Percentiles rank a stretch among this genome's conserved stretches.
Evolutionary conservation across 2,888 invertebrate genomes (phyloP).

Genomic region (Lithophane semibrunnea): DNA sequence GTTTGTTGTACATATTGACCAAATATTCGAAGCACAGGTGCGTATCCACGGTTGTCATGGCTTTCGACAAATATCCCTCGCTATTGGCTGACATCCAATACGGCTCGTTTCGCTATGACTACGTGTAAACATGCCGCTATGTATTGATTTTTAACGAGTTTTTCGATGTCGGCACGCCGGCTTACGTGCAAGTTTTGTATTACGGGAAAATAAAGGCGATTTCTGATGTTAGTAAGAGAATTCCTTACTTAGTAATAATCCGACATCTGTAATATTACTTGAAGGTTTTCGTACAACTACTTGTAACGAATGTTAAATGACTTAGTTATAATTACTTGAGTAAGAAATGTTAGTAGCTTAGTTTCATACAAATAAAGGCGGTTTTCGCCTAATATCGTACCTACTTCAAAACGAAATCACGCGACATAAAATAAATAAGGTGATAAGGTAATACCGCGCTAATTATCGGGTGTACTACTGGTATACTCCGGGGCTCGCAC

Average conservation of each 20-base stretch:
- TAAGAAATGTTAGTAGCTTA: slow-evolving; percentile 2
- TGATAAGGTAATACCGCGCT: slow-evolving; percentile 45
- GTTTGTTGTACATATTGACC: slow-evolving; percentile 70
- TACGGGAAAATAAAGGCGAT: slow-evolving; percentile 50
- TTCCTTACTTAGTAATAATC: slow-evolving; percentile 50
- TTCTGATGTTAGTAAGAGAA: slow-evolving; percentile 42
- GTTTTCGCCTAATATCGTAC: background rate
- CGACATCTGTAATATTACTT: slow-evolving; percentile 25
- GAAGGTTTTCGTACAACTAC: slow-evolving; percentile 6
- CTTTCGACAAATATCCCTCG: slow-evolving; percentile 75
- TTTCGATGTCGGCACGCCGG: slow-evolving; percentile 57
- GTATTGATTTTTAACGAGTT: slow-evolving; percentile 82
- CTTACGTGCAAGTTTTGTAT: slow-evolving; percentile 59
- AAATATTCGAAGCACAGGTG: slow-evolving; percentile 78
- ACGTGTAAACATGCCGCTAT: slow-evolving; percentile 78
- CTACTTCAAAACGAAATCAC: slow-evolving; percentile 26
- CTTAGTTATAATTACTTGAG: slow-evolving; percentile 1
- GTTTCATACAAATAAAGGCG: background rate
- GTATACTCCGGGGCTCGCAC: slow-evolving; percentile 26
- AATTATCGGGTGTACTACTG: slow-evolving; percentile 52
- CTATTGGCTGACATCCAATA: slow-evolving; percentile 79
- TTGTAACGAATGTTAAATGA: slow-evolving; percentile 16
- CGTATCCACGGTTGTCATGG: slow-evolving; percentile 77
- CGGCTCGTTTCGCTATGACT: slow-evolving; percentile 81
- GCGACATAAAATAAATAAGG: slow-evolving; percentile 44